Evolutionary conservation across 2,888 invertebrate genomes (phyloP).

Genomic region (Myopa testacea): DNA sequence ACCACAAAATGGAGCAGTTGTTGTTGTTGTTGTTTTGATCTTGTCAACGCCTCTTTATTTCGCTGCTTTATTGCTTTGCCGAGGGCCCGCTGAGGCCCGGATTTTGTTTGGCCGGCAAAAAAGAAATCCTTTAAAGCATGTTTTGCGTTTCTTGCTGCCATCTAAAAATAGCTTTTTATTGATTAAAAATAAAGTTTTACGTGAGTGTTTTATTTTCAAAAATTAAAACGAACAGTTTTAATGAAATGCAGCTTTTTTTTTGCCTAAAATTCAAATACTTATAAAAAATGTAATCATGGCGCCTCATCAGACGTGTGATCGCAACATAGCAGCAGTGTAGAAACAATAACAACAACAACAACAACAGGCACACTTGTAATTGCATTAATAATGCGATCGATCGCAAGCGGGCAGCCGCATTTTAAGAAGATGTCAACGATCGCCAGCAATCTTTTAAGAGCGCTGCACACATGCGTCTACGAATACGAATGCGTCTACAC

Average conservation of each 20-base stretch:
- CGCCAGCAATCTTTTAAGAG: conserved; percentile 31
- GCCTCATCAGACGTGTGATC: not conserved
- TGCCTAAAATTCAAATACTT: not conserved
- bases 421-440: conserved; percentile 35
- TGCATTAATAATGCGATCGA: conserved; percentile 27
- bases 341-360: conserved; percentile 15
- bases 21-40: not conserved
- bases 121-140: not conserved
- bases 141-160: not conserved
- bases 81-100: not conserved
- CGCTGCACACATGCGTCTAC: not conserved
- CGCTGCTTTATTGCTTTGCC: not conserved
- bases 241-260: no score
- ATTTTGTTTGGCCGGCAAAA: not conserved
- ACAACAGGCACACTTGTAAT: not conserved
- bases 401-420: not conserved
- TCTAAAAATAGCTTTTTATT: conserved; percentile 14
- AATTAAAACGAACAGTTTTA: no score
- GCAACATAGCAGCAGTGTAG: not conserved
- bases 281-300: not conserved
- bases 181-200: not conserved
- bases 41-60: conserved; percentile 16
- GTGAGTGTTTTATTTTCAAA: not conserved
- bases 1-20: conserved; percentile 40
- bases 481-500: not conserved